A percentile compares a stretch with the other conserved stretches of the same genome.
phyloP scores from a whole-genome alignment of 2,113 vertebrate species.

The Arenaria interpres region DNA sequence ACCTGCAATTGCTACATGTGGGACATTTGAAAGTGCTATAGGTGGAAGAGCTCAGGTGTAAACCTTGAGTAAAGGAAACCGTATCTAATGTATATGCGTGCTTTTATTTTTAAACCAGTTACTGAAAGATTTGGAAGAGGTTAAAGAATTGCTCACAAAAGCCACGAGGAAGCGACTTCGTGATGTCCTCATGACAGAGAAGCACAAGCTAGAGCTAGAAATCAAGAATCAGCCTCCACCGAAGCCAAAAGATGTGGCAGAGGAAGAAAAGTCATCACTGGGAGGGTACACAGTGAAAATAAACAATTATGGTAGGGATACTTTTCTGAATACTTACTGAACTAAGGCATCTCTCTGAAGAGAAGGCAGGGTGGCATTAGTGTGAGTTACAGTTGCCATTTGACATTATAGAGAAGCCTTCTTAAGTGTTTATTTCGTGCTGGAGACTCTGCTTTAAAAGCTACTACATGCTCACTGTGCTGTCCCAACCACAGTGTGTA shows the following conservation, averaged over 20 bases:
- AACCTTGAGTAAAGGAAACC: background rate
- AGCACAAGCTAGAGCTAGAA: constrained; percentile 88
- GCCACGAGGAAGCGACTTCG: constrained; percentile 83
- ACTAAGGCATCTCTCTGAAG: background rate
- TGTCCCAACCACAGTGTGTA: fast-evolving
- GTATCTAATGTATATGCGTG: fast-evolving
- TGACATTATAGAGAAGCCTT: background rate
- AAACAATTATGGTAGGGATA: constrained; percentile 88
- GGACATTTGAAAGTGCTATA: background rate
- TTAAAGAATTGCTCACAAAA: constrained; percentile 80
- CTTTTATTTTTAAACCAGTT: constrained; percentile 67
- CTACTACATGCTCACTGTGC: fast-evolving
- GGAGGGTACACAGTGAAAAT: constrained; percentile 92
- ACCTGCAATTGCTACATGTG: fast-evolving
- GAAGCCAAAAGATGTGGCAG: constrained; percentile 77
- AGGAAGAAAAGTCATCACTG: constrained; percentile 72
- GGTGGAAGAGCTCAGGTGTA: background rate
- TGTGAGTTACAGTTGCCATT: background rate
- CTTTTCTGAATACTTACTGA: background rate
- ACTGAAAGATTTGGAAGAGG: constrained; percentile 88
- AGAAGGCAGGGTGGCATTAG: background rate
- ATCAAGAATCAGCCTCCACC: constrained; percentile 80
- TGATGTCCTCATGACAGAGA: constrained; percentile 84
- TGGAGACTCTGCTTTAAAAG: background rate
- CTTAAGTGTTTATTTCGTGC: background rate